Evolutionary conservation across 2,888 invertebrate genomes (phyloP), one percentile per base, ranked within the genome.

Genomic region (Dioctria rufipes): DNA sequence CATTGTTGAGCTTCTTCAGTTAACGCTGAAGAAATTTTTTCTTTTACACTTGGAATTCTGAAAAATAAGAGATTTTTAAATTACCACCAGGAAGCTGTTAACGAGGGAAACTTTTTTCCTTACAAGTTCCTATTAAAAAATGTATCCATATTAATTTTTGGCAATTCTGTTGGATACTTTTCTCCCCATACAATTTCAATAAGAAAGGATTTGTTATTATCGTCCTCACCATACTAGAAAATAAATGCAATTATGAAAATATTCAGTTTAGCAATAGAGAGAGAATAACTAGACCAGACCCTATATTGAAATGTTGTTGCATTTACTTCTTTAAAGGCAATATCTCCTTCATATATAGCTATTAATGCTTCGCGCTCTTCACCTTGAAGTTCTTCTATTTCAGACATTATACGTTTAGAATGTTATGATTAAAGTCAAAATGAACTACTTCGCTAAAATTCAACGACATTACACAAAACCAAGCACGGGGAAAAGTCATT

Each of bases 111-210:
- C 25, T 25, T 25, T 25, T 63, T 5, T 60, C 93, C 95, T 93
- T 91, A 97, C 97, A 98, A 89, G 88, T 95, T 94, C 87, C 95
- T 95, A 89, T 98, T 98, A 87, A 96, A 98, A 90, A 98, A 98
- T 54, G 95, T 93, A 85, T 97, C 95, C 92, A 98, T 91, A 89
- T 94, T 96, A 82, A 98, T 91, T 42, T 87, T 90, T 9, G 98
- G 98, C 84, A 93, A 91, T 65, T 94, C 94, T 63, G 94, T 92
- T 5, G 98, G 98, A 89, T 98, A 98, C 65, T 93, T 92, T 0
- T 93, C 91, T 40, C 94, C 94, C 98, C 98, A 98, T 85, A 91
- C 91, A 83, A 98, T 92, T 90, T 98, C 97, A 83, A 98, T 88
- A 81, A 98, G 89, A 89, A 98, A 96, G 1, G 97, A 95, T 88